These are phyloP conservation scores for Stomatorhinus walkeri DNA, from an alignment of 2,797 vertebrate genomes.

Conservation along the genomic window DNA sequence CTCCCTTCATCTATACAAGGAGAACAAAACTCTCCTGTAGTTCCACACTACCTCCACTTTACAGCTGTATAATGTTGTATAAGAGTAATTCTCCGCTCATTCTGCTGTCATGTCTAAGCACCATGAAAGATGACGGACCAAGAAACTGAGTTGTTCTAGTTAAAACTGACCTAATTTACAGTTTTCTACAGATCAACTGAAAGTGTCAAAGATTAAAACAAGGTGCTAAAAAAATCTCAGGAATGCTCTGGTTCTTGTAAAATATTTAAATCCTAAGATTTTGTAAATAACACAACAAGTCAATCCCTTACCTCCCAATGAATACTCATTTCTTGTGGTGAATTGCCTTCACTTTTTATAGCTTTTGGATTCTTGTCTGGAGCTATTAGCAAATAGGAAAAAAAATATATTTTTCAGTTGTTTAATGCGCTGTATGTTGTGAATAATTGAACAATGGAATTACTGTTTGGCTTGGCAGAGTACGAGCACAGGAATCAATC, in stretches of 20 bases:
- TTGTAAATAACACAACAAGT: background rate
- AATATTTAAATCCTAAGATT: background rate
- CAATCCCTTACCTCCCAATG: constrained; percentile 78
- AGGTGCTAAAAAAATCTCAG: background rate
- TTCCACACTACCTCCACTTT: background rate
- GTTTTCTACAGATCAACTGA: background rate
- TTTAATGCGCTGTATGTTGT: background rate
- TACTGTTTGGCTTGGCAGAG: background rate
- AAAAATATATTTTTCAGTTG: background rate
- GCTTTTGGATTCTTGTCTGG: constrained; percentile 85
- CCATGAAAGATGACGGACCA: background rate
- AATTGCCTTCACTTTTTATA: constrained; percentile 73
- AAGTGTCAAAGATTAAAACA: background rate
- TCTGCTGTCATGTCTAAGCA: background rate
- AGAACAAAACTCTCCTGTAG: background rate
- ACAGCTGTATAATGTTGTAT: background rate
- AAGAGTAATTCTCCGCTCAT: background rate
- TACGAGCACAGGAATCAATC: background rate
- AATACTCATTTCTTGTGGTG: constrained; percentile 86
- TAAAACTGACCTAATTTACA: background rate
- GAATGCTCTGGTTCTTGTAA: background rate
- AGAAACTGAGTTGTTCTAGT: background rate
- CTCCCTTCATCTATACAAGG: background rate
- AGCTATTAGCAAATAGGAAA: constrained; percentile 58
- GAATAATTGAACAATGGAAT: background rate